These are phyloP conservation scores for Ophthalmolycus amberensis DNA, from an alignment of 2,113 vertebrate species.

Conservation along the genomic window DNA sequence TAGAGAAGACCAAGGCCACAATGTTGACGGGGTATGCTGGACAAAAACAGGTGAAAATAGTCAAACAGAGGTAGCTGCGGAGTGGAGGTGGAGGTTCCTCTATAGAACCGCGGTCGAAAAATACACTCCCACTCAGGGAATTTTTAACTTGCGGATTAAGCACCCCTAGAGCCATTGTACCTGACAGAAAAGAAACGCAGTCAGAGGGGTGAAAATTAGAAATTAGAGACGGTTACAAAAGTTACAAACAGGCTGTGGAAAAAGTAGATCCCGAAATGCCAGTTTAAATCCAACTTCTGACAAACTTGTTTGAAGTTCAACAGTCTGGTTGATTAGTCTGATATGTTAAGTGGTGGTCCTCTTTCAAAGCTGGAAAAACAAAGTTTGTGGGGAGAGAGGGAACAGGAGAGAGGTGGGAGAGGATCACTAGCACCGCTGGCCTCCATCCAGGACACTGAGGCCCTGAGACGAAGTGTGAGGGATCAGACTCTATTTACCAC, in stretches of 20 bases:
- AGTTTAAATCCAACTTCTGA: slow-evolving; percentile 11
- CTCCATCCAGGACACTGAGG: slow-evolving; percentile 47
- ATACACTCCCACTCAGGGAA: slow-evolving; percentile 83
- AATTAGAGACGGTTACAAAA: neutral
- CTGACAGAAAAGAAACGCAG: neutral
- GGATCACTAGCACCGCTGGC: slow-evolving; percentile 72
- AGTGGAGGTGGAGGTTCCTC: slow-evolving; percentile 81
- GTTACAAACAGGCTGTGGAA: neutral
- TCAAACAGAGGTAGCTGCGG: slow-evolving; percentile 87
- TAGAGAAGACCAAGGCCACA: slow-evolving; percentile 89
- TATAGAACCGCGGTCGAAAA: slow-evolving; percentile 74
- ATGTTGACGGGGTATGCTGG: slow-evolving; percentile 93
- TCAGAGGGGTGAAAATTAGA: neutral
- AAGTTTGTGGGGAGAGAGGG: slow-evolving; percentile 38
- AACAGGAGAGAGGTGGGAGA: slow-evolving; percentile 28
- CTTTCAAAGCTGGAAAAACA: slow-evolving; percentile 30
- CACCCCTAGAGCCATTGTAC: slow-evolving; percentile 83
- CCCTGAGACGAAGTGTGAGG: slow-evolving; percentile 34
- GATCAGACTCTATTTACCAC: slow-evolving; percentile 58
- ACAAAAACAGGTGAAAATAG: slow-evolving; percentile 91
- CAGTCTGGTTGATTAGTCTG: neutral
- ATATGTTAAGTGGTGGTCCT: slow-evolving; percentile 19
- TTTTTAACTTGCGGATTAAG: slow-evolving; percentile 81
- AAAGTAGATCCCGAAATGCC: neutral
- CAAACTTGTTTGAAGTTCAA: neutral